phyloP scores from a whole-genome alignment of 2,888 invertebrate genomes.

The Ecdyonurus torrentis region DNA sequence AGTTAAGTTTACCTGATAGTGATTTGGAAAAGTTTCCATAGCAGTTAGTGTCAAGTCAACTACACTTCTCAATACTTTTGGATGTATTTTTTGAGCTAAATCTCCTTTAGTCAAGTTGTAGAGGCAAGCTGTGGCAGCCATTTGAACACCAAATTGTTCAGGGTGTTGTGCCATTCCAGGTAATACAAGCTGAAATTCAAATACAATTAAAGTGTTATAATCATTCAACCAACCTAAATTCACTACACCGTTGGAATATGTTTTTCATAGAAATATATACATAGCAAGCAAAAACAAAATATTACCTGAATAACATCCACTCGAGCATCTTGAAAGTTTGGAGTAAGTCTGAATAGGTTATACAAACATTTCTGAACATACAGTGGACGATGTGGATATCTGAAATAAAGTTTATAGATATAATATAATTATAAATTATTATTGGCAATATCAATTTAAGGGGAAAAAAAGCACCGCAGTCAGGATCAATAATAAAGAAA shows the following conservation, averaged over 20 bases:
- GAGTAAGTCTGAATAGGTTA: slow-evolving; percentile 33
- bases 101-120: slow-evolving; percentile 53
- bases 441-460: no score
- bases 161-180: slow-evolving; percentile 31
- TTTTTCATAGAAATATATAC: no score
- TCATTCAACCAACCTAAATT: no score
- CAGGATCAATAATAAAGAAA: no score
- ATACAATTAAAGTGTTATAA: no score
- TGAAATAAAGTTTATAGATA: no score
- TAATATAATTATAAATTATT: no score
- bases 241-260: no score
- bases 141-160: slow-evolving; percentile 43
- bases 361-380: slow-evolving; percentile 51
- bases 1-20: slow-evolving; percentile 40
- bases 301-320: slow-evolving; percentile 45
- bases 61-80: slow-evolving; percentile 38
- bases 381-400: slow-evolving; percentile 35
- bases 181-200: slow-evolving; percentile 18
- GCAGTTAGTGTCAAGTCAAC: slow-evolving; percentile 45
- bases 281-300: no score
- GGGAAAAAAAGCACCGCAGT: no score
- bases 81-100: slow-evolving; percentile 43
- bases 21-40: slow-evolving; percentile 48
- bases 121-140: slow-evolving; percentile 57
- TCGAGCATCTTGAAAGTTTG: slow-evolving; percentile 29